phyloP scores from a whole-genome alignment of 1,140 invertebrate species.

The Lepidurus apus region DNA sequence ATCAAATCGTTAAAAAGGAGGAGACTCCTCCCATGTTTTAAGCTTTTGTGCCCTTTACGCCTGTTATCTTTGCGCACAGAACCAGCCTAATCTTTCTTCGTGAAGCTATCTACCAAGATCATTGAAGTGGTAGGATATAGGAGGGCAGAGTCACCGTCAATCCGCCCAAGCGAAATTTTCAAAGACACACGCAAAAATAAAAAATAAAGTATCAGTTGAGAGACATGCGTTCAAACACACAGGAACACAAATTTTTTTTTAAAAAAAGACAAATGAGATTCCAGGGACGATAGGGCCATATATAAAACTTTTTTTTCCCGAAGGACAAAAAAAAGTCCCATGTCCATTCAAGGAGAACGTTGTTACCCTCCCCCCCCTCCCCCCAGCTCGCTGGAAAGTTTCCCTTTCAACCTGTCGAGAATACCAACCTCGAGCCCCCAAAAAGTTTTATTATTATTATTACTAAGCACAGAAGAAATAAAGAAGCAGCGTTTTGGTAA shows the following conservation, averaged over 20 bases:
- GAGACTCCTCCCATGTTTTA: neutral
- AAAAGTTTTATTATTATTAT: neutral
- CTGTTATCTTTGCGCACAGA: too few relatives aligned
- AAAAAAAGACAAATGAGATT: neutral
- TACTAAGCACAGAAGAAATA: constrained; percentile 10
- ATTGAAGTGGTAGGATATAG: too few relatives aligned
- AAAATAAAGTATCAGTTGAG: neutral
- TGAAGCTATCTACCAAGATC: too few relatives aligned
- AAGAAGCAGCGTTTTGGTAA: neutral
- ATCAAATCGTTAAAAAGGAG: neutral
- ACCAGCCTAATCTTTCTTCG: too few relatives aligned
- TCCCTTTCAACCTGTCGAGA: neutral
- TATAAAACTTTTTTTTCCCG: neutral
- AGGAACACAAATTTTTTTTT: too few relatives aligned
- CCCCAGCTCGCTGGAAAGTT: neutral
- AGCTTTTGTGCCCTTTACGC: too few relatives aligned
- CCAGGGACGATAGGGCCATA: neutral
- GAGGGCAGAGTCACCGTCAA: too few relatives aligned
- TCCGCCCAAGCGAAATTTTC: neutral
- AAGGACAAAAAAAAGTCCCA: neutral
- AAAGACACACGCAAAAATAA: neutral
- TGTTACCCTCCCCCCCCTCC: neutral
- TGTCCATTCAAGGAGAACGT: neutral
- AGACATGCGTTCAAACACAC: neutral
- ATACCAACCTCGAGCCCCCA: neutral